Percentiles rank a stretch among this genome's conserved stretches.
Conservation (phyloP, 2,888 invertebrate species). For the Hipparchia semele region DNA sequence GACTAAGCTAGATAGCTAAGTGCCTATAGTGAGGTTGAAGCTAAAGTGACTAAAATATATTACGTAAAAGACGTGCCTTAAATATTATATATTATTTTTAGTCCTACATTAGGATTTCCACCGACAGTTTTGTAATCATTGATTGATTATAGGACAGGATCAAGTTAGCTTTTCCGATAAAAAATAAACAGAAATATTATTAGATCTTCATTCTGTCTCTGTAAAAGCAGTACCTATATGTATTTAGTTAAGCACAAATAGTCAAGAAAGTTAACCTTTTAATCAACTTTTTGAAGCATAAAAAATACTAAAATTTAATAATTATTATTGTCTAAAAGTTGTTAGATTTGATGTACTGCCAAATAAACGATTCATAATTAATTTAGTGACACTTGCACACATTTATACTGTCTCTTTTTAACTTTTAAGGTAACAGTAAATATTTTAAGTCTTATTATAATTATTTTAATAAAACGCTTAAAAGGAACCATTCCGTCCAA, state of each 20-base stretch:
- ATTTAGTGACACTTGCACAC: background rate
- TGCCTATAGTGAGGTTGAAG: background rate
- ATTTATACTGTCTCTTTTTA: background rate
- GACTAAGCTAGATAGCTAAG: background rate
- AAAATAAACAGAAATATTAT: background rate
- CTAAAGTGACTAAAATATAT: background rate
- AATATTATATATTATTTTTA: background rate
- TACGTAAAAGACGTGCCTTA: constrained; percentile 5
- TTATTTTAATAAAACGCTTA: constrained; percentile 5
- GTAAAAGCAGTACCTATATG: no score
- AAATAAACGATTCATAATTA: background rate
- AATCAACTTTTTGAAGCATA: no score
- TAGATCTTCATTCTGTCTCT: background rate
- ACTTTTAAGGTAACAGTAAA: constrained; percentile 4
- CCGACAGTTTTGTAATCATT: background rate
- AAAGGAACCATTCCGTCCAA: constrained; percentile 6
- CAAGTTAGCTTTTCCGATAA: background rate
- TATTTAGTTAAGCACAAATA: no score
- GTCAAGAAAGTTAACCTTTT: no score
- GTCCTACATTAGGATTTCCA: background rate
- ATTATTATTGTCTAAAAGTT: background rate
- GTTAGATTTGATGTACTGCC: background rate
- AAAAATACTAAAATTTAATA: no score
- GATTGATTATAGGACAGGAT: background rate
- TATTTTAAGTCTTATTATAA: background rate